Base-by-base conservation (phyloP, 2,797 vertebrate genomes). In the Micromesistius poutassou region DNA sequence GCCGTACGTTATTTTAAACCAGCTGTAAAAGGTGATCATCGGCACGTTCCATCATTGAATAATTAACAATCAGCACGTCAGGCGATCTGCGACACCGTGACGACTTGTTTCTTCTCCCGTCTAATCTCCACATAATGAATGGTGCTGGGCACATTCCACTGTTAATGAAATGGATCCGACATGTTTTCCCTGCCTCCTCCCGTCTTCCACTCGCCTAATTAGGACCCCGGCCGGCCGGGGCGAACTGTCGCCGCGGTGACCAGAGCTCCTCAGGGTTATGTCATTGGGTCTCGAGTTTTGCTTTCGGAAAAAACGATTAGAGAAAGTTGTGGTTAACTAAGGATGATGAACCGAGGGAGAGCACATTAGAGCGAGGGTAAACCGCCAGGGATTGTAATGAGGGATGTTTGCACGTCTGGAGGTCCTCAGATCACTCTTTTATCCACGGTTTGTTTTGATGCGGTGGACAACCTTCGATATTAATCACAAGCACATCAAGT, bases 61-160 rank as follows among this genome's bases (percentile, higher is more conserved):
- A 87, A 93, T 92, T 92, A 92, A 88, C 85, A 86, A 80, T 80
- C 80, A 84, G 79, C 77, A 79, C 81, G 84, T 84, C 84, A 73
- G 84, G 82, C 77, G 80, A 76, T 82, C 79, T 87, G 78, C 80
- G 80, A 42, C 40, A 13, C 2, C 13, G 12, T 2, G 12, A 42
- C 40, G 12, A 14, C 40, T 42, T 42, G 87, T 88, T 85, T 86
- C 89, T 87, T 86, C 82, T 84, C 78, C 86, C 80, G 72, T 88
- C 84, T 87, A 88, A 93, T 93, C 89, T 87, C 87, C 86, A 86
- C 83, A 92, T 93, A 92, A 94, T 95, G 93, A 93, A 92, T 88
- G 89, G 84, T 74, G 66, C 83, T 87, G 87, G 77, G 78, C 86
- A 85, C 80, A 62, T 73, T 74, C 55, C 79, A 85, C 83, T 81